A percentile compares a stretch with the other conserved stretches of the same genome.
These are phyloP conservation scores for Eulithis testata DNA, from an alignment of 2,888 invertebrate genomes.

Conservation along the genomic window DNA sequence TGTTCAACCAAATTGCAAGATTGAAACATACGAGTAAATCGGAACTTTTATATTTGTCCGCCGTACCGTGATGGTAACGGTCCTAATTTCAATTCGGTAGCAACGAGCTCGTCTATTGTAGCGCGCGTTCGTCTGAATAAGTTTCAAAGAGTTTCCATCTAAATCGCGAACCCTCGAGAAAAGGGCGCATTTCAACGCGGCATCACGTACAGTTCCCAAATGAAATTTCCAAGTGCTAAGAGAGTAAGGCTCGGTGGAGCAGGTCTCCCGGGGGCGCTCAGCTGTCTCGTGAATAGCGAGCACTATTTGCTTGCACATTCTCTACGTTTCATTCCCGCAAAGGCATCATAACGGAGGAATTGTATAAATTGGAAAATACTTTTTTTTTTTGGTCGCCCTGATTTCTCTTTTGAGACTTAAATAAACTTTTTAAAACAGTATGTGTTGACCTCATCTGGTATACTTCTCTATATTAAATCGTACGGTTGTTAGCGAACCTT, in stretches of 20 bases:
- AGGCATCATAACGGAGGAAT: constrained; percentile 42
- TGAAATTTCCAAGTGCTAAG: constrained; percentile 76
- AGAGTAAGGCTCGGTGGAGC: constrained; percentile 55
- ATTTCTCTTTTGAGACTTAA: constrained; percentile 11
- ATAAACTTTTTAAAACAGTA: constrained; percentile 11
- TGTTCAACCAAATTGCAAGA: constrained; percentile 50
- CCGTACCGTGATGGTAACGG: constrained; percentile 59
- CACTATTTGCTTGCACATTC: constrained; percentile 59
- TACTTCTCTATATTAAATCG: constrained; percentile 7
- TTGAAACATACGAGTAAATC: constrained; percentile 56
- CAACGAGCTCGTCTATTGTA: constrained; percentile 68
- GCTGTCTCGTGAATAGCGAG: constrained; percentile 53
- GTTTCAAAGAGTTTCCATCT: constrained; percentile 64
- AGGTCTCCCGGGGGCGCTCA: constrained; percentile 53
- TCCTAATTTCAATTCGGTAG: constrained; percentile 75
- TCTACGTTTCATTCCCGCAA: constrained; percentile 50
- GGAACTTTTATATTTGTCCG: constrained; percentile 68
- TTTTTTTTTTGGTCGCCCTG: constrained; percentile 30
- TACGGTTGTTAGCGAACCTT: constrained; percentile 7
- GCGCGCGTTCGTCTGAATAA: constrained; percentile 62
- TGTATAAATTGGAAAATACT: constrained; percentile 47
- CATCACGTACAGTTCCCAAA: constrained; percentile 76
- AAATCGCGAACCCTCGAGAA: constrained; percentile 63
- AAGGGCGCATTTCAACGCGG: constrained; percentile 69
- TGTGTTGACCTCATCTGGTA: constrained; percentile 8